Conservation (phyloP, 2,888 invertebrate species). For the Phengaris alcon region DNA sequence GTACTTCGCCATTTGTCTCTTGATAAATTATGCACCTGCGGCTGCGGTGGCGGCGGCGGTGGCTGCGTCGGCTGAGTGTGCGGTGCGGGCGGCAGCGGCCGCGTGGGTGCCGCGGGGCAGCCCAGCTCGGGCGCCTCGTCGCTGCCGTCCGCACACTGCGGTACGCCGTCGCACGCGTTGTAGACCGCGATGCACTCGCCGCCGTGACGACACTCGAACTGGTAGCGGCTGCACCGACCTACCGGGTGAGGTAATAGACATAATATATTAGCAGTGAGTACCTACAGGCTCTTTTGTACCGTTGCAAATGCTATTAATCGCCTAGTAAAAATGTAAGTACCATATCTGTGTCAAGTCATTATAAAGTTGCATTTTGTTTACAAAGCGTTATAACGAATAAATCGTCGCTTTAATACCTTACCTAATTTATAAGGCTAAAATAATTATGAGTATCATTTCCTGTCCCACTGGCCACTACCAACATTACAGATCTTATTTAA, state of each 20-base stretch:
- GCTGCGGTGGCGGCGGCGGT: constrained; percentile 38
- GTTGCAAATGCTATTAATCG: too few species aligned
- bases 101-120: constrained; percentile 80
- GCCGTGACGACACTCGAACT: constrained; percentile 91
- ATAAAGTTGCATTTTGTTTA: too few species aligned
- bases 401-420: neutral
- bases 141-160: constrained; percentile 94
- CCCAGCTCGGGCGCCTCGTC: constrained; percentile 93
- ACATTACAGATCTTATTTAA: neutral
- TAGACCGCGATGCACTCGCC: constrained; percentile 96
- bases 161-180: constrained; percentile 96
- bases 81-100: constrained; percentile 40
- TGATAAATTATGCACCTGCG: constrained; percentile 12
- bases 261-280: too few species aligned
- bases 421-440: neutral
- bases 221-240: constrained; percentile 87
- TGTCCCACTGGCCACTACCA: neutral
- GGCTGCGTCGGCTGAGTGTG: constrained; percentile 32
- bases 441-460: neutral
- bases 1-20: neutral
- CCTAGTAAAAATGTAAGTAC: too few species aligned
- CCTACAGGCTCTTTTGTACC: too few species aligned
- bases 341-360: too few species aligned
- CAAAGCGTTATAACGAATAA: neutral
- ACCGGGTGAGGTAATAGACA: constrained; percentile 39